phyloP scores from a whole-genome alignment of 1,140 invertebrate species.

The Platorchestia sp. region DNA sequence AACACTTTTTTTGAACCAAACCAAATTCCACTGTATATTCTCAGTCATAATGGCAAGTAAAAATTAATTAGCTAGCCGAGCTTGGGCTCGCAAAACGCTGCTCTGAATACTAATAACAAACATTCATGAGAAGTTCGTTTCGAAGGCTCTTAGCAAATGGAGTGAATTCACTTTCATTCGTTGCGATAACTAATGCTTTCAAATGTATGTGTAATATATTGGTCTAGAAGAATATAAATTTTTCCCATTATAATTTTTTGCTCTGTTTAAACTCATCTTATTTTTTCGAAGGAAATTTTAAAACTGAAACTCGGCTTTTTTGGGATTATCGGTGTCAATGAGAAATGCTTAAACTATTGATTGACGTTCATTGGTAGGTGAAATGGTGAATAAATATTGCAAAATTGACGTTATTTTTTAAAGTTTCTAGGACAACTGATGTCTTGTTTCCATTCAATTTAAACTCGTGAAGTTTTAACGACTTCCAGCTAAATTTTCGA shows the following conservation, averaged over 20 bases:
- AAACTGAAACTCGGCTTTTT: too few relatives aligned
- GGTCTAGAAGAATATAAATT: too few relatives aligned
- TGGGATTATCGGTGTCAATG: too few relatives aligned
- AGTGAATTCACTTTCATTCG: neutral
- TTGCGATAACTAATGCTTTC: neutral
- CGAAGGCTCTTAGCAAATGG: neutral
- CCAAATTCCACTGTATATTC: constrained; percentile 21
- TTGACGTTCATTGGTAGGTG: too few relatives aligned
- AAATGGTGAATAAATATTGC: too few relatives aligned
- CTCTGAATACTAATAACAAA: constrained; percentile 9
- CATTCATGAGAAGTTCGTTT: neutral
- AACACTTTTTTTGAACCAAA: constrained; percentile 30
- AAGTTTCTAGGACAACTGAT: too few relatives aligned
- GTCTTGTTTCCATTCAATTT: too few relatives aligned
- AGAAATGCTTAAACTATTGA: too few relatives aligned
- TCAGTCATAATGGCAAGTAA: neutral
- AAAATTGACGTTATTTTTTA: too few relatives aligned
- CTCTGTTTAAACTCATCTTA: neutral
- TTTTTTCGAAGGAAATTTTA: too few relatives aligned
- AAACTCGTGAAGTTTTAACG: too few relatives aligned
- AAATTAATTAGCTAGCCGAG: constrained; percentile 11
- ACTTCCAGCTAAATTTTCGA: too few relatives aligned
- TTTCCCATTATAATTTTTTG: neutral
- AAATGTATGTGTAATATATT: neutral
- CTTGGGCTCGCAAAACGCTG: neutral